A percentile compares a stretch with the other conserved stretches of the same genome.
Evolutionary conservation across 2,888 invertebrate species (phyloP).

Genomic region (Hirtodrosophila cameraria): DNA sequence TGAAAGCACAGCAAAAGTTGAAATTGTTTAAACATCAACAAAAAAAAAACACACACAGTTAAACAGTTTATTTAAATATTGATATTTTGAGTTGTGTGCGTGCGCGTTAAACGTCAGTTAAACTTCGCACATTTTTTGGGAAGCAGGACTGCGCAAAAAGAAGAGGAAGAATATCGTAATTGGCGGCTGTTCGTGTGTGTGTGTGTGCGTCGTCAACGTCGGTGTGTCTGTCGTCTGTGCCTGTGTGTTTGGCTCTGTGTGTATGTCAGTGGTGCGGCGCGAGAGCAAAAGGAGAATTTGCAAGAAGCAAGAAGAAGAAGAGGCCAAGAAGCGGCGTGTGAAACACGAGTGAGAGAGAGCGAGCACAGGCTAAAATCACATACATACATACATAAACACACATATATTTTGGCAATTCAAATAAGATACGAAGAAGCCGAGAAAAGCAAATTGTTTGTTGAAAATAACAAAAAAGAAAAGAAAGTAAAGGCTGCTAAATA

Average conservation of each 20-base stretch:
- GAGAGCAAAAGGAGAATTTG: slow-evolving; percentile 69
- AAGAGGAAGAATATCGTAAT: slow-evolving; percentile 58
- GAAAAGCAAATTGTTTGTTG: slow-evolving; percentile 42
- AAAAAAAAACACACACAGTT: slow-evolving; percentile 36
- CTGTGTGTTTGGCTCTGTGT: slow-evolving; percentile 38
- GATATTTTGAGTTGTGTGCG: slow-evolving; percentile 37
- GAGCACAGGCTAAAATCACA: slow-evolving; percentile 52
- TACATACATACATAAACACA: not conserved
- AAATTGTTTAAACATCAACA: slow-evolving; percentile 41
- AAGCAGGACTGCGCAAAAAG: slow-evolving; percentile 58
- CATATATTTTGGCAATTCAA: slow-evolving; percentile 42
- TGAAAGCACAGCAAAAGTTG: slow-evolving; percentile 39
- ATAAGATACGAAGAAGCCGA: slow-evolving; percentile 30
- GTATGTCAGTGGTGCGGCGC: slow-evolving; percentile 59
- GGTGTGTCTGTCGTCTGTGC: slow-evolving; percentile 34
- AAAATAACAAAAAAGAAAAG: slow-evolving; percentile 32
- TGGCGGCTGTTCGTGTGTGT: slow-evolving; percentile 58
- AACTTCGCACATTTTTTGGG: slow-evolving; percentile 40
- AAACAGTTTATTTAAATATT: slow-evolving; percentile 44
- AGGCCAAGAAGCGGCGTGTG: slow-evolving; percentile 63
- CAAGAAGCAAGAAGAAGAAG: slow-evolving; percentile 57
- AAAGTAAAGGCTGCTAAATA: slow-evolving; percentile 22
- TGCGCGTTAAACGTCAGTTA: slow-evolving; percentile 39
- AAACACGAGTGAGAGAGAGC: slow-evolving; percentile 58
- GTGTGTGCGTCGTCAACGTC: too few relatives aligned